Evolutionary conservation across 2,113 vertebrate genomes (phyloP).

Genomic region (Strix aluco): DNA sequence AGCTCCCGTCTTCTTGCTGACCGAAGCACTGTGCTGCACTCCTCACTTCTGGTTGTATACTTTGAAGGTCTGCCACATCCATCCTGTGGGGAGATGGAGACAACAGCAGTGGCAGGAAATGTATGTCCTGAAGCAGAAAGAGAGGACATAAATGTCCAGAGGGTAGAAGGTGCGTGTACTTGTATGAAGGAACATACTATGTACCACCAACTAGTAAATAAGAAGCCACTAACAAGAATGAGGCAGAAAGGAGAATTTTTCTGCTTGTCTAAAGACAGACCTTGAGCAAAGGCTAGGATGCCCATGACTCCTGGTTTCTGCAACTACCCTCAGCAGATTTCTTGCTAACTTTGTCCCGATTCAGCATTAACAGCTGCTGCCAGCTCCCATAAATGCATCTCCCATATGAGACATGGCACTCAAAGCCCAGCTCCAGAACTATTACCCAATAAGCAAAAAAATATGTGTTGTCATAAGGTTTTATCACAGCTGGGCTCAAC

Average conservation of each 20-base stretch:
- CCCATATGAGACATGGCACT: background rate
- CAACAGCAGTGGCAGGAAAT: background rate
- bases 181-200: background rate
- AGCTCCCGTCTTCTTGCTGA: background rate
- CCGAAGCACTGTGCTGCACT: background rate
- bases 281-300: background rate
- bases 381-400: background rate
- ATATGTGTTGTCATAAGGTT: background rate
- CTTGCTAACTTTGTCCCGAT: background rate
- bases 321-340: background rate
- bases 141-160: background rate
- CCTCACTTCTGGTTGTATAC: background rate
- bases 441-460: conserved; percentile 25
- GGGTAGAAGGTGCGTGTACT: background rate
- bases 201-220: background rate
- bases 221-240: background rate
- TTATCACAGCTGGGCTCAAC: background rate
- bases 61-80: background rate
- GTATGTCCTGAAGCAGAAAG: background rate
- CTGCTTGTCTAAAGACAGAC: background rate
- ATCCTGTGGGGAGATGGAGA: background rate
- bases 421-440: background rate
- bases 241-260: background rate
- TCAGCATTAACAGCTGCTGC: background rate
- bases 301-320: background rate